Percentiles rank a stretch among this genome's conserved stretches.
Conservation (phyloP, 2,888 invertebrate genomes). For the Rotaria sp. region DNA sequence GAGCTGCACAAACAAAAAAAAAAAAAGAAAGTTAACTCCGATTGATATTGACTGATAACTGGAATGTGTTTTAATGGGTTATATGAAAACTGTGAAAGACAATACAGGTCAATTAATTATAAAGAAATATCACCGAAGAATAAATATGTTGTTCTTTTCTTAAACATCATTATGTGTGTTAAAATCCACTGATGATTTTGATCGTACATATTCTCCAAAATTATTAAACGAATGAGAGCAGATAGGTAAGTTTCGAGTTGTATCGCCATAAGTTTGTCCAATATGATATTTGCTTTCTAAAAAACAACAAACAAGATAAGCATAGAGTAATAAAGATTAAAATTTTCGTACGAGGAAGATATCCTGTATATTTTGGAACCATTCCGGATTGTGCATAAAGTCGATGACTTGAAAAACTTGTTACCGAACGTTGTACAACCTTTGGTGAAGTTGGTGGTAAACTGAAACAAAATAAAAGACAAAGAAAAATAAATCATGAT, state of each 20-base stretch:
- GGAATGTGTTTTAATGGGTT: no score
- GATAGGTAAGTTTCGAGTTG: constrained; percentile 50
- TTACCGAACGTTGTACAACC: background rate
- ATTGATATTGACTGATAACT: no score
- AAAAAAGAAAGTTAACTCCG: no score
- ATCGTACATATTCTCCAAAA: constrained; percentile 44
- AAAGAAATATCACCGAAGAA: no score
- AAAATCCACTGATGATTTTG: background rate
- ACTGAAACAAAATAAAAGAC: no score
- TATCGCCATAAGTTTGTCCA: constrained; percentile 55
- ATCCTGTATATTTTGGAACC: constrained; percentile 55
- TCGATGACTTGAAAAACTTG: constrained; percentile 19
- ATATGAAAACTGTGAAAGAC: no score
- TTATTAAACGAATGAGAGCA: constrained; percentile 47
- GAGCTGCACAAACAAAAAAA: no score
- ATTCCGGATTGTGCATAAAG: constrained; percentile 46
- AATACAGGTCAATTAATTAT: no score
- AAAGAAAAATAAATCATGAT: no score
- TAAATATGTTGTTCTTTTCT: no score
- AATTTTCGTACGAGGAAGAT: constrained; percentile 43
- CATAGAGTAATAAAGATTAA: background rate
- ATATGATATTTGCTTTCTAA: constrained; percentile 51
- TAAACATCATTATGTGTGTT: no score
- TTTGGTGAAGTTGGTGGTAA: background rate
- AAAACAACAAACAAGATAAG: constrained; percentile 41